Evolutionary conservation across 2,888 invertebrate genomes (phyloP).

Genomic region (Caenorhabditis parvicauda): DNA sequence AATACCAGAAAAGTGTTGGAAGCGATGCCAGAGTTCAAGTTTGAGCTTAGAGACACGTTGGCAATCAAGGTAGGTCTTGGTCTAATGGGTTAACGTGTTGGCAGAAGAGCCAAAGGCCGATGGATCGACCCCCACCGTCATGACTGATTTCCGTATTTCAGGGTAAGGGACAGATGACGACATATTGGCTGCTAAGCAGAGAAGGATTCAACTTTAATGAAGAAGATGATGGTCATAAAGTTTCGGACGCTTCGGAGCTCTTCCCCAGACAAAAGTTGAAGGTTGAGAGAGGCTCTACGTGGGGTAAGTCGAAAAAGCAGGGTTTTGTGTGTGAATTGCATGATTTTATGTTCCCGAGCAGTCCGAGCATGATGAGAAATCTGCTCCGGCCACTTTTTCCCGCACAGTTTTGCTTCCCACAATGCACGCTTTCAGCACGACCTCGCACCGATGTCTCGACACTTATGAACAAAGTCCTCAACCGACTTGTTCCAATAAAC

Average conservation of each 20-base stretch:
- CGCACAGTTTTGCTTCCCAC: no score
- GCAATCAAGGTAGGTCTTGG: conserved; percentile 44
- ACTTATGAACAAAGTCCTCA: no score
- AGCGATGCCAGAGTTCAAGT: conserved; percentile 42
- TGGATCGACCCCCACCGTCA: no score
- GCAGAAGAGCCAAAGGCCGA: not conserved
- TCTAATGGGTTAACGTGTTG: not conserved
- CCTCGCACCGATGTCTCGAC: no score
- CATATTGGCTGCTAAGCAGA: conserved; percentile 57
- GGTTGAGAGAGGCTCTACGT: conserved; percentile 21
- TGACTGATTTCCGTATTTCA: conserved; percentile 21
- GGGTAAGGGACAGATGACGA: conserved; percentile 62
- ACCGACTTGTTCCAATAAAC: no score
- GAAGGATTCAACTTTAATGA: conserved; percentile 45
- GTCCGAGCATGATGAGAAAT: no score
- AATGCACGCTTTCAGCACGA: no score
- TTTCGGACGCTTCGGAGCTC: conserved; percentile 38
- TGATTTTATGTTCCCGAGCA: no score
- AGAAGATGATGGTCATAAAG: conserved; percentile 18
- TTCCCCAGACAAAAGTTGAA: conserved; percentile 40
- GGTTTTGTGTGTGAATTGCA: no score
- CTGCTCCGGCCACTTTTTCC: no score
- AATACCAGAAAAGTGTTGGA: conserved; percentile 42
- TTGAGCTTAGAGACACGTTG: conserved; percentile 56
- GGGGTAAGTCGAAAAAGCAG: no score